phyloP scores from a whole-genome alignment of 1,140 invertebrate species.

The Drosophila bocki region DNA sequence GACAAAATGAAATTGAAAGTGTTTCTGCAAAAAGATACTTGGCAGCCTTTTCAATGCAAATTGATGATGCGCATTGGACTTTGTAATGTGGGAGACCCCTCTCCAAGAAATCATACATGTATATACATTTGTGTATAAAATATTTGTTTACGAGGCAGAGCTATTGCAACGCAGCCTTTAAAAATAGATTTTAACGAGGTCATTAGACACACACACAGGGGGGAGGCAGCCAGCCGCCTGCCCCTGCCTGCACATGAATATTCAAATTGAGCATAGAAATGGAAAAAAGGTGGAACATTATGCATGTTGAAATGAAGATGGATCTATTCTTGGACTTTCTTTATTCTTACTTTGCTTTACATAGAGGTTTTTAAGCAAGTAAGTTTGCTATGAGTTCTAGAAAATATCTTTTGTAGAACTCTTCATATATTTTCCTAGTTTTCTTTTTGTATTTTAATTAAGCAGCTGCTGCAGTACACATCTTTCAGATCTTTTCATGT shows the following conservation, averaged over 20 bases:
- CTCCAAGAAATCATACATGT: slow-evolving; percentile 35
- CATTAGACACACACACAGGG: slow-evolving; percentile 71
- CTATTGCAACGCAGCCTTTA: slow-evolving; percentile 55
- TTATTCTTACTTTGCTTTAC: too few relatives aligned
- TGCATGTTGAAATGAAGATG: slow-evolving; percentile 27
- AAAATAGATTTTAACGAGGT: slow-evolving; percentile 80
- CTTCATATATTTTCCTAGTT: background rate
- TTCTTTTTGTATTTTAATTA: slow-evolving; percentile 6
- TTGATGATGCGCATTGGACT: slow-evolving; percentile 41
- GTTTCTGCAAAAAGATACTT: slow-evolving; percentile 18
- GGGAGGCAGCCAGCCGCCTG: slow-evolving; percentile 29
- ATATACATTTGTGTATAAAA: slow-evolving; percentile 14
- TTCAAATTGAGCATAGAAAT: slow-evolving; percentile 50
- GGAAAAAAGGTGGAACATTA: slow-evolving; percentile 19
- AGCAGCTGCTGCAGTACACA: background rate
- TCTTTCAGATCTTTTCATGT: background rate
- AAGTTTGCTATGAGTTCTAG: background rate
- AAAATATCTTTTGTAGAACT: background rate
- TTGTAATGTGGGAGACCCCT: slow-evolving; percentile 66
- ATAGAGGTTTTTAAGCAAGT: background rate
- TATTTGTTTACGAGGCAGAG: slow-evolving; percentile 16
- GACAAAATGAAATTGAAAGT: slow-evolving; percentile 55
- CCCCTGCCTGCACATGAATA: slow-evolving; percentile 22
- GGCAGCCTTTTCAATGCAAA: slow-evolving; percentile 38
- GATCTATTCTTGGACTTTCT: slow-evolving; percentile 18